Evolutionary conservation across 2,888 invertebrate genomes (phyloP), one percentile per base, ranked within the genome.

Genomic region (Spodoptera exigua): DNA sequence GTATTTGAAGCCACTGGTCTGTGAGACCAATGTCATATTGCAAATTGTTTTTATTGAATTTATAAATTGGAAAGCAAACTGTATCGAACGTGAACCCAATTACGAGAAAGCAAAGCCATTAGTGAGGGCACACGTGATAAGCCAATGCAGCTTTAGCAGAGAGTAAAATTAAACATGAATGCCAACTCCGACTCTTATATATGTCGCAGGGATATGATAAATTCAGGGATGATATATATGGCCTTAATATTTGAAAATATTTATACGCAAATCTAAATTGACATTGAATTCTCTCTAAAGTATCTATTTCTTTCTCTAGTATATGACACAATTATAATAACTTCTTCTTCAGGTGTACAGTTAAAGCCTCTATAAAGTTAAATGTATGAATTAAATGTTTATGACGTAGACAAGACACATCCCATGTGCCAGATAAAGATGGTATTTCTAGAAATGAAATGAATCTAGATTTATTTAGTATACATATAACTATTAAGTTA

Each of bases 381-480:
- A 53, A 63, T 62, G 39, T 40, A 27, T 27, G 36, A 48, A 54
- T 70, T 48, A 45, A 73, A 34, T 35, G 36, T 44, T 48, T 36
- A 56, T 37, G 46, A 37, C 27, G 2, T 40, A 37, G 59, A 69
- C 61, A n/a, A n/a, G n/a, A 74, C 70, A 18, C 13, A 36, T n/a
- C 32, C 43, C 36, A 81, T 74, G 37, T 61, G 76, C 76, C 79
- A 81, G 83, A 77, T 77, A 85, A 78, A 62, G 67, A 54, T 62
- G 60, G 72, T 65, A 57, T 59, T 51, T 49, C 52, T 65, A 64
- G 68, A 79, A 76, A 72, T 64, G 71, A 62, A 74, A 70, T 53
- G 41, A 45, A 14, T 53, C 47, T 36, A 52, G 27, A 27, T 9
- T 5, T 5, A 5, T 27, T 27, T 27, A 27, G 27, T 27, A 27